These are phyloP conservation scores for Pygoscelis antarcticus DNA, from an alignment of 2,113 vertebrate genomes.

Conservation along the genomic window DNA sequence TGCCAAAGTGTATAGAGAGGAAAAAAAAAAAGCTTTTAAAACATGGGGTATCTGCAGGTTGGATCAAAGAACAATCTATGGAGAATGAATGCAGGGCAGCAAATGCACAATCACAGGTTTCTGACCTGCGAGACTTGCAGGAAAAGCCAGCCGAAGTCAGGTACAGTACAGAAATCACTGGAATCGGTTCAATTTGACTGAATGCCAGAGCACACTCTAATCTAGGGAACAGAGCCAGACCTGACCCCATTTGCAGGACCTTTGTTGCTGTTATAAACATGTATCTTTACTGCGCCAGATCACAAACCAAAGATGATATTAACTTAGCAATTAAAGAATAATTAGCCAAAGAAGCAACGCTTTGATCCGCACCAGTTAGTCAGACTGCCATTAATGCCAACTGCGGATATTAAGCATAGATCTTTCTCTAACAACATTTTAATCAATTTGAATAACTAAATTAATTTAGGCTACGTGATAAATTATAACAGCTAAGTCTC, in stretches of 20 bases:
- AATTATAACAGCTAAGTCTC: neutral
- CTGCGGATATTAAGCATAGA: neutral
- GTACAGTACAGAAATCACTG: neutral
- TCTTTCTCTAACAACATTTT: neutral
- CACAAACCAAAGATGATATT: neutral
- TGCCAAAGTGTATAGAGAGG: neutral
- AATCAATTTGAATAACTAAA: neutral
- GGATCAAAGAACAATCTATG: neutral
- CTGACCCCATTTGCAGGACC: constrained; percentile 14
- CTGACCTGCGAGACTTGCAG: neutral
- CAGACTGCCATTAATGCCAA: neutral
- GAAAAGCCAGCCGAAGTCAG: neutral
- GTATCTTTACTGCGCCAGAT: neutral
- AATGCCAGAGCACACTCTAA: constrained; percentile 6
- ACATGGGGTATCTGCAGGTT: neutral
- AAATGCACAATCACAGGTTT: neutral
- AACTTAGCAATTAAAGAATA: neutral
- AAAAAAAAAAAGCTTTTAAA: neutral
- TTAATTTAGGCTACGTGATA: neutral
- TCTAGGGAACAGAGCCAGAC: neutral
- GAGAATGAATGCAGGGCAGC: neutral
- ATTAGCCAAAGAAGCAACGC: neutral
- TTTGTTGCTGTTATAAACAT: neutral
- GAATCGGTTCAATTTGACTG: neutral
- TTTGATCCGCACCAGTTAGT: neutral